A percentile compares a stretch with the other conserved stretches of the same genome.
Conservation (phyloP, 2,113 vertebrate species). For the Petrocephalus microphthalmus region DNA sequence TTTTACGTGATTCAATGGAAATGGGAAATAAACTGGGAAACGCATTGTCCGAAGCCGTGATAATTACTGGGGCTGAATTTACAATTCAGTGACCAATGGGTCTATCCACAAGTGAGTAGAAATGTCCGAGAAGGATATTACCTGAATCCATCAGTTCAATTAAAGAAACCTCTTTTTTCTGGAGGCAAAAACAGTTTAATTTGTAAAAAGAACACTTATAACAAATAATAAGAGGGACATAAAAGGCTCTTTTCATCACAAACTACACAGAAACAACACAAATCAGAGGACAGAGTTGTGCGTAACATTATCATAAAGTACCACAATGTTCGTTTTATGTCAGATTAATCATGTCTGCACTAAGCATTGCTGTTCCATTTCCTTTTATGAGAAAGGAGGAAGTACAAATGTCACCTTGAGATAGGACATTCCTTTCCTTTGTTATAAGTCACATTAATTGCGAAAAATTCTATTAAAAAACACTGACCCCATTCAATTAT, state of each 20-base stretch:
- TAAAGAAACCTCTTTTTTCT: not conserved
- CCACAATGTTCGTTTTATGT: not conserved
- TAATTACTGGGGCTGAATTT: constrained; percentile 13
- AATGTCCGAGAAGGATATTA: not conserved
- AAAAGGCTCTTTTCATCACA: not conserved
- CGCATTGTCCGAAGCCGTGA: not conserved
- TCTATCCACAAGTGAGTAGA: constrained; percentile 1
- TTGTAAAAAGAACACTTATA: not conserved
- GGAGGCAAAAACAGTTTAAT: not conserved
- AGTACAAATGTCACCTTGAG: not conserved
- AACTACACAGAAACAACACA: not conserved
- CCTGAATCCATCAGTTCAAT: constrained; percentile 10
- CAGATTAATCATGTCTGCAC: not conserved
- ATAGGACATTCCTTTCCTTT: not conserved
- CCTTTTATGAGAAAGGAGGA: not conserved
- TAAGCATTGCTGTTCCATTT: not conserved
- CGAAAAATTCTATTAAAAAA: not conserved
- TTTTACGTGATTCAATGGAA: not conserved
- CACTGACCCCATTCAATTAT: not conserved
- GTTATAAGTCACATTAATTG: constrained; percentile 12
- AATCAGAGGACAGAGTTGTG: not conserved
- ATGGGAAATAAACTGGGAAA: not conserved
- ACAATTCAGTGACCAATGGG: constrained; percentile 2
- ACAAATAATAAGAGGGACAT: not conserved
- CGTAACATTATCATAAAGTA: not conserved